phyloP scores from a whole-genome alignment of 2,113 vertebrate genomes.

The Cavia porcellus region DNA sequence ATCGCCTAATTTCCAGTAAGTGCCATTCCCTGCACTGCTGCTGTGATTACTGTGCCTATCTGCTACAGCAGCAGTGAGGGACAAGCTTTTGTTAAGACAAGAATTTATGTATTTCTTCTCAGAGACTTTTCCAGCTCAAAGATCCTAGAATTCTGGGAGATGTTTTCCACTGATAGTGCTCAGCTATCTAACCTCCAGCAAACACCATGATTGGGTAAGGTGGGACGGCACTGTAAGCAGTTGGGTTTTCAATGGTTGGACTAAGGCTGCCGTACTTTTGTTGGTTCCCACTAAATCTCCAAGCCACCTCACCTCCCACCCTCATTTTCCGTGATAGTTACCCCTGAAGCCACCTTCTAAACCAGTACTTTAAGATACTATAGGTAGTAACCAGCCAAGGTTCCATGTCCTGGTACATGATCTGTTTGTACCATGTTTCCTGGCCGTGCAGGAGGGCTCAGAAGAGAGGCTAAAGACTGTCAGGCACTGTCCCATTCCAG shows the following conservation, averaged over 20 bases:
- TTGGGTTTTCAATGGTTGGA: background rate
- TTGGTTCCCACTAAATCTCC: background rate
- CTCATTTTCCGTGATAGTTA: background rate
- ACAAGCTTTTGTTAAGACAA: background rate
- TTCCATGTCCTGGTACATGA: background rate
- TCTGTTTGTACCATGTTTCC: background rate
- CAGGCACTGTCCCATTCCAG: background rate
- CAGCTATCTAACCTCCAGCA: background rate
- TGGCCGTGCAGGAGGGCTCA: background rate
- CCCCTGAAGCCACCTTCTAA: slow-evolving; percentile 18
- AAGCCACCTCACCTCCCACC: no score
- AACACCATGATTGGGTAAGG: slow-evolving; percentile 49
- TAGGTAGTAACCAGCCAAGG: background rate
- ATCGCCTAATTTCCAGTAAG: background rate
- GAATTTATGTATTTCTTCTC: background rate
- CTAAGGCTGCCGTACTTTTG: background rate
- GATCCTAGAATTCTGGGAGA: slow-evolving; percentile 56
- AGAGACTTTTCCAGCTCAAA: background rate
- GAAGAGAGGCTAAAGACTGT: background rate
- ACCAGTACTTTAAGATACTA: background rate
- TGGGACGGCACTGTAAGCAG: background rate
- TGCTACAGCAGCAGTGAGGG: background rate
- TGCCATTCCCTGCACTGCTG: background rate
- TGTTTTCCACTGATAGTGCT: slow-evolving; percentile 13
- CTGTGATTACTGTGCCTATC: background rate